Evolutionary conservation across 2,888 invertebrate genomes (phyloP).

Genomic region (Chironomus riparius): DNA sequence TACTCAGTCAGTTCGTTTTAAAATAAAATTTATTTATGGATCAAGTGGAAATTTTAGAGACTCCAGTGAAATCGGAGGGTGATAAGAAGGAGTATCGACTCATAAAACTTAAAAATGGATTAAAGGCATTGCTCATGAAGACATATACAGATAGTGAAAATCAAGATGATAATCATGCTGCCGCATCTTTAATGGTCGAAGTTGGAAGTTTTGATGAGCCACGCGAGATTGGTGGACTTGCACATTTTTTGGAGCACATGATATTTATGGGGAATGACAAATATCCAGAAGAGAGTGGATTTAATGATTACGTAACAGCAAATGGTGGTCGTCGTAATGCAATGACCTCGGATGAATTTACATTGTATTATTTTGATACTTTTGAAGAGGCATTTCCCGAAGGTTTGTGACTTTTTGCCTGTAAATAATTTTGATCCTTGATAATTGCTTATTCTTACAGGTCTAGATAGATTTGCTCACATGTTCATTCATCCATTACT

Average conservation of each 20-base stretch:
- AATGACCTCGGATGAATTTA: conserved; percentile 76
- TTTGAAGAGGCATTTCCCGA: conserved; percentile 66
- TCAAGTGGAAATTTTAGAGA: conserved; percentile 14
- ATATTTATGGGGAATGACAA: conserved; percentile 89
- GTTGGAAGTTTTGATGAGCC: conserved; percentile 77
- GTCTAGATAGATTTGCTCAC: conserved; percentile 79
- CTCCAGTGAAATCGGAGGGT: conserved; percentile 11
- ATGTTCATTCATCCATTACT: conserved; percentile 81
- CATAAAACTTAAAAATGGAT: conserved; percentile 57
- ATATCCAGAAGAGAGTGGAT: conserved; percentile 77
- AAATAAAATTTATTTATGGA: neutral
- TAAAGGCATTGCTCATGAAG: conserved; percentile 58
- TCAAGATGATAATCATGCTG: conserved; percentile 34
- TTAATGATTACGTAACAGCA: conserved; percentile 71
- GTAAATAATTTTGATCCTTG: no score
- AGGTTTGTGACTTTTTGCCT: conserved; percentile 33
- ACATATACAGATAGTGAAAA: neutral
- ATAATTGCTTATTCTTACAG: no score
- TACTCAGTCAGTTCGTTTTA: neutral
- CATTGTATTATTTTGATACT: conserved; percentile 82
- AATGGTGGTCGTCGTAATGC: conserved; percentile 83
- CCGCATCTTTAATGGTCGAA: conserved; percentile 64
- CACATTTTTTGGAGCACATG: conserved; percentile 78
- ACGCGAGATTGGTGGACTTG: conserved; percentile 62
- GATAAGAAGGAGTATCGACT: conserved; percentile 35